Base-by-base conservation (phyloP, 2,113 vertebrate genomes). In the Istiophorus platypterus region DNA sequence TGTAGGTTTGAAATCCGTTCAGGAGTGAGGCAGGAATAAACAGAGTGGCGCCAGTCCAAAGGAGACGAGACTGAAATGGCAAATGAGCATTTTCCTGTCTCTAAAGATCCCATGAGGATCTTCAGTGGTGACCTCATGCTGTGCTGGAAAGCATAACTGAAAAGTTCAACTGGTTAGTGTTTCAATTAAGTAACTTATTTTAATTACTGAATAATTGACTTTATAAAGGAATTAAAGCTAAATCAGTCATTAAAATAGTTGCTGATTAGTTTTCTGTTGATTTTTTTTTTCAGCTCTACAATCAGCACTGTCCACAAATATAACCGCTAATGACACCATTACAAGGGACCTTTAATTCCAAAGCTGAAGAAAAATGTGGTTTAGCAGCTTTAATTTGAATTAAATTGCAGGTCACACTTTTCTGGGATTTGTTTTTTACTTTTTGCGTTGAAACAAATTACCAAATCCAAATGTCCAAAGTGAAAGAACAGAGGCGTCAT, bases 11-110 rank as follows among this genome's bases (percentile, higher is more conserved):
- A 22, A n/a, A 74, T 18, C 8, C 22, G 20, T 24, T 24, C 10
- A n/a, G 9, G 10, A 11, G 34, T 5, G 24, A 64, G 18, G 12
- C 49, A 31, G 31, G 51, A 34, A 59, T 34, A 66, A 24, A 58
- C 14, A 78, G 5, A 11, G 34, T 71, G 56, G 45, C 45, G 4
- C 29, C 42, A 29, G 57, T 71, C 59, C 20, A 63, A 63, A 71
- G 42, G 57, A 54, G 17, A 51, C 0, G 68, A 24, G 45, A 54
- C 58, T 70, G 1, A 47, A 64, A 65, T 80, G 26, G 62, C 47
- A 34, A 39, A 58, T 57, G 20, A 49, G 15, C 8, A 4, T 45
- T 34, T 69, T 72, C 58, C 76, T 72, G 59, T 63, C 37, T 47
- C 56, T 41, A 31, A 63, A 62, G 22, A 58, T 51, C 5, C 27